Evolutionary conservation across 2,797 vertebrate species (phyloP).

Genomic region (Crenuchus spilurus): DNA sequence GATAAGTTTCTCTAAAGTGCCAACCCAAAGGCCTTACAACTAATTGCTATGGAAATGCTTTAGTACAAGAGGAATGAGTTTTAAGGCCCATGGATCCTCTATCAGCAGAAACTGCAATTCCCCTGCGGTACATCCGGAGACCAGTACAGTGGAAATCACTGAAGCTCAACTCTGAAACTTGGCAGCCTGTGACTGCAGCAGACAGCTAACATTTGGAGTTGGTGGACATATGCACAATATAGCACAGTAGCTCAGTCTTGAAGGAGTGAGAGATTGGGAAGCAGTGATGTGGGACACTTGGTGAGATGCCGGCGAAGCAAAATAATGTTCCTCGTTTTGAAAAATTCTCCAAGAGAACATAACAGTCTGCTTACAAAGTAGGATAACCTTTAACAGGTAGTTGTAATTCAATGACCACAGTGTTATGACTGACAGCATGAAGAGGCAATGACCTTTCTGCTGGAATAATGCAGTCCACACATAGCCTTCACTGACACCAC

Average conservation of each 20-base stretch:
- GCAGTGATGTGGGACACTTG: conserved; percentile 1
- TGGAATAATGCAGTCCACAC: conserved; percentile 39
- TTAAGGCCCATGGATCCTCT: conserved; percentile 28
- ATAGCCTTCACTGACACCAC: conserved; percentile 8
- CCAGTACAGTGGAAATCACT: conserved; percentile 29
- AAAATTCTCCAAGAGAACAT: conserved; percentile 36
- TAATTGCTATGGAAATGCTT: conserved; percentile 58
- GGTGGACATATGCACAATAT: conserved; percentile 37
- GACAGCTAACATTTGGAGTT: conserved; percentile 41
- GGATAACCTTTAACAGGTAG: conserved; percentile 51
- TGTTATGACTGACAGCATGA: conserved; percentile 35
- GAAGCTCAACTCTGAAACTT: conserved; percentile 47
- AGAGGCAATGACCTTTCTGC: conserved; percentile 51
- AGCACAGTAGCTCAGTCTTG: conserved; percentile 26
- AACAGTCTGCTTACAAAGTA: conserved; percentile 31
- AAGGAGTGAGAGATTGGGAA: conserved; percentile 19
- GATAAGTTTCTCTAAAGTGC: conserved; percentile 52
- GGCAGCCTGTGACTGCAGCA: conserved; percentile 43
- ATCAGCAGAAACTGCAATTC: conserved; percentile 48
- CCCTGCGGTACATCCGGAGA: conserved; percentile 40
- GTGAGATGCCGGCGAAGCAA: neutral
- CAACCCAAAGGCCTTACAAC: conserved; percentile 46
- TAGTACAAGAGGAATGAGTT: conserved; percentile 43
- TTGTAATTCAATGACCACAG: conserved; percentile 43
- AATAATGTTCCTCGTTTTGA: neutral